phyloP scores from a whole-genome alignment of 2,113 vertebrate species.

The Thoracochromis brauschi region DNA sequence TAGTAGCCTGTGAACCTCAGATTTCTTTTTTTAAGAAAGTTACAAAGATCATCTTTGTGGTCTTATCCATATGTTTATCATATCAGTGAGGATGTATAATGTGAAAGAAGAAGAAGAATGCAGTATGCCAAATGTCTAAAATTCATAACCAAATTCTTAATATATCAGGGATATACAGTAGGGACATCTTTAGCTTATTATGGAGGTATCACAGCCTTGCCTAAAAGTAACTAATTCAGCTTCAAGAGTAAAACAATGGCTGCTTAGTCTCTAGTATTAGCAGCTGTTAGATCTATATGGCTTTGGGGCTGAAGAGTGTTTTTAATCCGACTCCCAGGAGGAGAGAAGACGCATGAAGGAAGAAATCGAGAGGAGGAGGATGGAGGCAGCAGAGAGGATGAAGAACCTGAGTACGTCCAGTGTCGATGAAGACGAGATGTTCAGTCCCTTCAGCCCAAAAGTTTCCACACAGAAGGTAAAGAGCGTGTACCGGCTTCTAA shows the following conservation, averaged over 20 bases:
- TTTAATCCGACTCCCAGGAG: slow-evolving; percentile 55
- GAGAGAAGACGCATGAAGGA: slow-evolving; percentile 71
- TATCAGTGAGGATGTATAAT: not conserved
- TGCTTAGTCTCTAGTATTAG: not conserved
- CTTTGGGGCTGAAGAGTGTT: not conserved
- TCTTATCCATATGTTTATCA: not conserved
- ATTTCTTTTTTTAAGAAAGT: not conserved
- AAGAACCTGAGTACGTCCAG: slow-evolving; percentile 63
- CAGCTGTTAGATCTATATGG: not conserved
- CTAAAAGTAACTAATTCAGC: not conserved
- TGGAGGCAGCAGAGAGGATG: slow-evolving; percentile 67
- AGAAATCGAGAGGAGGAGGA: slow-evolving; percentile 71
- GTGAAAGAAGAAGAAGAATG: not conserved
- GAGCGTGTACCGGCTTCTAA: not conserved
- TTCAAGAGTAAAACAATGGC: not conserved
- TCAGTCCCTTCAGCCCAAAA: slow-evolving; percentile 65
- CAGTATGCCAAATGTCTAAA: not conserved
- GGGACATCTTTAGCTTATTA: not conserved
- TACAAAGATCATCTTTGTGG: not conserved
- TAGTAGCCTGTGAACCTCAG: not conserved
- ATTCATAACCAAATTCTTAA: not conserved
- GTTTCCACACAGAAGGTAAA: slow-evolving; percentile 73
- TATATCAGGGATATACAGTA: not conserved
- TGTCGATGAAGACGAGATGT: slow-evolving; percentile 59
- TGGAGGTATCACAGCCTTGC: fast-evolving